These are phyloP conservation scores for Sebastes paucispinis DNA, from an alignment of 2,797 vertebrate genomes.

Conservation along the genomic window DNA sequence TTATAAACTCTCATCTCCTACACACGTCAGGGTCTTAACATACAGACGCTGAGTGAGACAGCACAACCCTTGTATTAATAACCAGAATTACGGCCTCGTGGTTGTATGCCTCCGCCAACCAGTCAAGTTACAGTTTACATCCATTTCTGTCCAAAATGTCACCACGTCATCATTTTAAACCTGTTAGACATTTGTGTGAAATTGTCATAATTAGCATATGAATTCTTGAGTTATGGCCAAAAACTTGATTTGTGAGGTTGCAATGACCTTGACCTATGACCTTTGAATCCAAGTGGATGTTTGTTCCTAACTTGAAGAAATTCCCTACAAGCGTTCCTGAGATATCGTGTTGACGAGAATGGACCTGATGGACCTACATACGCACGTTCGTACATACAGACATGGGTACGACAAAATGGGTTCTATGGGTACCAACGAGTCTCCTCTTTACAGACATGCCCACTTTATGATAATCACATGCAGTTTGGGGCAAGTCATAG, in stretches of 20 bases:
- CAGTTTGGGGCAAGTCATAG: no score
- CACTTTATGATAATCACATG: no score
- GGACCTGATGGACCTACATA: no score
- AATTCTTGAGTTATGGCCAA: neutral
- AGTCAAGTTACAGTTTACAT: neutral
- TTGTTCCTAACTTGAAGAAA: no score
- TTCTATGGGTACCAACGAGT: no score
- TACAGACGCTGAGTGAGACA: neutral
- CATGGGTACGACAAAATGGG: no score
- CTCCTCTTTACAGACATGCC: no score
- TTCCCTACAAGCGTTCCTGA: no score
- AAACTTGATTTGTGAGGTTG: neutral
- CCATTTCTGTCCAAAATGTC: neutral
- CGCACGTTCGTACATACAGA: no score
- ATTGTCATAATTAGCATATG: neutral
- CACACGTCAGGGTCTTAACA: neutral
- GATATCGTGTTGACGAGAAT: no score
- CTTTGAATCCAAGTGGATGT: no score
- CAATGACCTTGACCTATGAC: neutral
- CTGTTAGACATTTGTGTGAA: neutral
- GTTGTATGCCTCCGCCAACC: neutral
- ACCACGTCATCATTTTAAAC: neutral
- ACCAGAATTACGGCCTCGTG: neutral
- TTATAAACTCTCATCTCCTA: conserved; percentile 9
- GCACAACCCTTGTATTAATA: neutral